Evolutionary conservation across 2,113 vertebrate genomes (phyloP), one percentile per base, ranked within the genome.

Genomic region (Cariama cristata): DNA sequence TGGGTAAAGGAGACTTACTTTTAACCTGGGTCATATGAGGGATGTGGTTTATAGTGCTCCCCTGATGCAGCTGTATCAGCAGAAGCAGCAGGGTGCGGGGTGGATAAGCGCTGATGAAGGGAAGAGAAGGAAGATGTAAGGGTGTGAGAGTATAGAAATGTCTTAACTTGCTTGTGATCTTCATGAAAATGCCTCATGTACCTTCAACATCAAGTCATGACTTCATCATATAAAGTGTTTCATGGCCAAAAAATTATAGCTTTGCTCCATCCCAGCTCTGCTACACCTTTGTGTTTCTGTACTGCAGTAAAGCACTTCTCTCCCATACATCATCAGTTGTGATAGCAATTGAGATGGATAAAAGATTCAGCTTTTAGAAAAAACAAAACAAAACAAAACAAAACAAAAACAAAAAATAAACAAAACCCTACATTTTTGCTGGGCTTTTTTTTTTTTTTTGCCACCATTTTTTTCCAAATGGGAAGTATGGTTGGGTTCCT

Each of bases 21-120:
- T 69, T 58, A 42, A 59, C 35, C 10, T 50, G 11, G 6, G 5
- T 56, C 21, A 30, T 10, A 7, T 0, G 0, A 82, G 8, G 14
- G 12, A 28, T 49, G 42, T 50, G 14, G 5, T 68, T 90, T 86
- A 17, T 45, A 30, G 3, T 32, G 9, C 23, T 86, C 9, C 16
- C 4, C 16, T 47, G 27, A 14, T 72, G 52, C 14, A 79, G 32
- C 8, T 82, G 30, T 32, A n/a, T 30, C 35, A 76, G 33, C 26
- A 79, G 60, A 82, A 63, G 35, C 15, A 52, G 22, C 28, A 75
- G 13, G 1, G 3, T 21, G 5, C 14, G 11, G 21, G 7, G 5
- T 18, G 15, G 9, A 38, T 26, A 79, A 81, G 6, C 8, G 62
- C 14, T 14, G 14, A 33, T 8, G 33, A 92, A 68, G 20, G 20